Base-by-base conservation (phyloP, 92 coral and sea anemone species). In the Nematostella vectensis region DNA sequence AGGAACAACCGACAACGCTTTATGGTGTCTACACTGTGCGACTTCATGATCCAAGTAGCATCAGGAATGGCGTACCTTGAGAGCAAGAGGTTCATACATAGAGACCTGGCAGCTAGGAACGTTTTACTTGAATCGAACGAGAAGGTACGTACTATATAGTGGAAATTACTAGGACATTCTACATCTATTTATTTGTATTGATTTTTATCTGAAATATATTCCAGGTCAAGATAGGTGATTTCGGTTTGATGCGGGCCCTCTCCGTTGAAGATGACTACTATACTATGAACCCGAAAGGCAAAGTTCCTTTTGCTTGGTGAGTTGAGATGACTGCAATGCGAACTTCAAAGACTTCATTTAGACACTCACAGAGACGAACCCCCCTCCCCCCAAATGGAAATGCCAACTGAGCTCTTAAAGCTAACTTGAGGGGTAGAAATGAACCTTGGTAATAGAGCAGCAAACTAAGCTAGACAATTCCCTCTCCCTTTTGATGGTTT, bases 21-120 rank as follows among this genome's bases (percentile, higher is more conserved):
- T 42, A 36, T 77, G 25, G 68, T 91, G 38, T 62, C 76, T 30
- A 75, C 59, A 27, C 79, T 91, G 21, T 74, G 89, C 72, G 95
- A 85, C 29, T 91, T 74, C 57, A 77, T 80, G 20, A 65, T 91
- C 29, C 98, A 91, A 80, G 80, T 91, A 27, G 88, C 95, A n/a
- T 91, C 95, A 13, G 98, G 98, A 9, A 85, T 91, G 95, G 85
- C 88, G 18, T 91, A 91, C 20, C 78, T 93, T 54, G 96, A 93
- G 72, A 70, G 96, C 4, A 82, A 87, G 59, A 77, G 95, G 54
- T 93, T 77, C 65, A 79, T 89, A 31, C 97, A 89, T 51, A 78
- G 97, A 36, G 97, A 93, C 39, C 52, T 93, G 13, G 99, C 99
- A 3, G 85, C 99, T 0, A 69, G 99, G 27, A 93, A 93, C 47